phyloP scores from a whole-genome alignment of 2,113 vertebrate genomes.

The Muntiacus reevesi region DNA sequence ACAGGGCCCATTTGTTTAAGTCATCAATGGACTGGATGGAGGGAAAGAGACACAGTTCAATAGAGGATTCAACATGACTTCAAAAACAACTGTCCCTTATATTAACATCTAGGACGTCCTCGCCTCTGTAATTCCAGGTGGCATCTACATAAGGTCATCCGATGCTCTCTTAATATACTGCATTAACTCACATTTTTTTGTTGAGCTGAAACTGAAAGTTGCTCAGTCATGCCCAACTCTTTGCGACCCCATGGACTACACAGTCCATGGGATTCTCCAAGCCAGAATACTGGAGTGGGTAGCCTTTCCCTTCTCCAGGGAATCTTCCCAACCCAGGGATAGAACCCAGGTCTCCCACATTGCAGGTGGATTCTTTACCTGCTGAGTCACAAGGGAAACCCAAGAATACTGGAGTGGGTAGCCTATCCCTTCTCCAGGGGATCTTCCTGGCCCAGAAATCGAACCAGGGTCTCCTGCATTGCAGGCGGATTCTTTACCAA shows the following conservation, averaged over 20 bases:
- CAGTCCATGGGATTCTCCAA: background rate
- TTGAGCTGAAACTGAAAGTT: background rate
- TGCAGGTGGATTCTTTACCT: no score
- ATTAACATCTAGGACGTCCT: background rate
- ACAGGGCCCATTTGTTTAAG: slow-evolving; percentile 89
- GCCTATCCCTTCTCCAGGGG: background rate
- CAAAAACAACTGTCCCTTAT: background rate
- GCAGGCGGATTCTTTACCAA: background rate
- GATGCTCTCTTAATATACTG: background rate
- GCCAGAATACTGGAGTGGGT: background rate
- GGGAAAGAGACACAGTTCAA: background rate
- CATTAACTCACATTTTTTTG: background rate
- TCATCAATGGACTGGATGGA: slow-evolving; percentile 87
- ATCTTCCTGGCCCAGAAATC: background rate
- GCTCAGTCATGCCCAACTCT: background rate
- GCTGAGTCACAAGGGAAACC: no score
- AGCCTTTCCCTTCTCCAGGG: no score
- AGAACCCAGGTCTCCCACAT: no score
- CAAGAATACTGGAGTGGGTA: background rate
- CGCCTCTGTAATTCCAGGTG: background rate
- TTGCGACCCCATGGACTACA: background rate
- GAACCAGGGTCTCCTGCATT: background rate
- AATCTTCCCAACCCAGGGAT: no score
- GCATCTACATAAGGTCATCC: rapidly evolving
- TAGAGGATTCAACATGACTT: background rate